A percentile compares a stretch with the other conserved stretches of the same genome.
Conservation (phyloP, 1,140 invertebrate genomes). For the Lepidostoma basale region DNA sequence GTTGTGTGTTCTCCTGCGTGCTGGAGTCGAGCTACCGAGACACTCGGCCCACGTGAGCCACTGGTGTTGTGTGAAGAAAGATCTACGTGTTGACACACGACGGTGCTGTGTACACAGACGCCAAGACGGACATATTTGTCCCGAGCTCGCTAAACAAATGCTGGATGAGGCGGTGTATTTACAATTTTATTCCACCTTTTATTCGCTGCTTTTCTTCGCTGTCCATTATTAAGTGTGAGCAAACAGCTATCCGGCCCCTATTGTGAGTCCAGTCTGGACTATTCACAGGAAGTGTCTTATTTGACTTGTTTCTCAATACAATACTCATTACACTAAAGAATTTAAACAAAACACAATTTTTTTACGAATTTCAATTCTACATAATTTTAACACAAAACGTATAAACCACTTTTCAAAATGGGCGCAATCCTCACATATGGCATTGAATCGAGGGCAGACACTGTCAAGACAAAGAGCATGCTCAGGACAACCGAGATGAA, state of each 20-base stretch:
- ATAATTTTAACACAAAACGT: too few relatives aligned
- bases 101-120: slow-evolving; percentile 8
- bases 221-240: slow-evolving; percentile 12
- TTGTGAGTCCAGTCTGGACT: slow-evolving; percentile 14
- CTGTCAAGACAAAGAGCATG: too few relatives aligned
- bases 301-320: too few relatives aligned
- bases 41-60: not conserved
- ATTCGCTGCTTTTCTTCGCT: slow-evolving; percentile 21
- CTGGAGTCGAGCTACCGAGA: not conserved
- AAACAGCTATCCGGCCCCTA: slow-evolving; percentile 1
- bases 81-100: slow-evolving; percentile 20
- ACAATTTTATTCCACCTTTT: slow-evolving; percentile 11
- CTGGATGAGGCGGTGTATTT: not conserved
- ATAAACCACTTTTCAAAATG: too few relatives aligned
- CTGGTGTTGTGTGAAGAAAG: slow-evolving; percentile 26
- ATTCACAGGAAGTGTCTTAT: not conserved
- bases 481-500: too few relatives aligned
- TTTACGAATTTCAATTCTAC: too few relatives aligned
- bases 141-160: slow-evolving; percentile 26
- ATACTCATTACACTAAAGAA: too few relatives aligned
- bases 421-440: too few relatives aligned
- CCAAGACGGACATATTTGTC: slow-evolving; percentile 20
- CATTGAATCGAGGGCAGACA: too few relatives aligned
- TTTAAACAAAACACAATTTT: too few relatives aligned
- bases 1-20: not conserved